Base-by-base conservation (phyloP, 2,888 invertebrate species). In the Pseudoips prasinana region DNA sequence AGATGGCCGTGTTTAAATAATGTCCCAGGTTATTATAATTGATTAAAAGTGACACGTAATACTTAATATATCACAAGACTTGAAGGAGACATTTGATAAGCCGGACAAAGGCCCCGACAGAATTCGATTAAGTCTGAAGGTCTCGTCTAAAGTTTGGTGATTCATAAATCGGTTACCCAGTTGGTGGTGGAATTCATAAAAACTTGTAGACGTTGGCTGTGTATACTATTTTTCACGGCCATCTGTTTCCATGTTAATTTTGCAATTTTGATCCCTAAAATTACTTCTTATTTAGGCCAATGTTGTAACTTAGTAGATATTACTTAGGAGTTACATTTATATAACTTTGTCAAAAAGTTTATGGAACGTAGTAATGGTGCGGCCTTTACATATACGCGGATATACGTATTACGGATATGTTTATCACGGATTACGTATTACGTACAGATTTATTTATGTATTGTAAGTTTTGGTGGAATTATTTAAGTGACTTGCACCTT, bases 111-210 rank as follows among this genome's bases (percentile, higher is more conserved):
- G 50, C 55, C 40, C 47, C 48, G 52, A 53, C 58, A 47, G 46
- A 57, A 73, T 67, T 74, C 63, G 63, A 73, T 73, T 74, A 72
- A 60, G 56, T 31, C 23, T 36, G 42, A 32, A 55, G 47, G 27
- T 55, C 58, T 57, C 54, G 48, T 33, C 45, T 32, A 36, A 64
- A 64, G 54, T 62, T 64, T 39, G 33, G 44, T 33, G 52, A 49
- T 56, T 57, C 60, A 65, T 67, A 65, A 73, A 71, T 70, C 46
- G 58, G 42, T 34, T 45, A 50, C 44, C 51, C 57, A 51, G 46
- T 46, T 48, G 50, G 41, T 39, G 45, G 30, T 35, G 27, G 36
- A 57, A 46, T 56, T 53, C 45, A 57, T 58, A 52, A 50, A 61
- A 61, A 58, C 45, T 47, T 52, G 41, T 29, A 3, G 22, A 29